A percentile compares a stretch with the other conserved stretches of the same genome.
phyloP scores from a whole-genome alignment of 2,888 invertebrate species.

The Neoscelio sp. region DNA sequence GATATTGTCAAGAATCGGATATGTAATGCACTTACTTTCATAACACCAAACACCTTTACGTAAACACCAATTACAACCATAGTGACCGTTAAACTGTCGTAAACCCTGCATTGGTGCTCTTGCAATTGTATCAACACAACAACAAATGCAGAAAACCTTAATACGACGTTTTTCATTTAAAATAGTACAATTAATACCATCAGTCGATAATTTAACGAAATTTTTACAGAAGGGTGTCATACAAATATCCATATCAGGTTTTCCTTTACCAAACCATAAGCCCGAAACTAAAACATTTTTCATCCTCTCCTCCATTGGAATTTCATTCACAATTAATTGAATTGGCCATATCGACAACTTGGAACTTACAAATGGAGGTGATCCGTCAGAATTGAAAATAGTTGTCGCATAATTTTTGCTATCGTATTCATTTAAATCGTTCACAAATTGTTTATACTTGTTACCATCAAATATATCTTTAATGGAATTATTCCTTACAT shows the following conservation, averaged over 20 bases:
- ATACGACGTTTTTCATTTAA: conserved; percentile 12
- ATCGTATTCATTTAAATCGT: neutral
- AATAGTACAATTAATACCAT: conserved; percentile 37
- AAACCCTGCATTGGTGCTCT: conserved; percentile 3
- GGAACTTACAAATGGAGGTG: conserved; percentile 6
- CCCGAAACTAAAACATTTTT: conserved; percentile 31
- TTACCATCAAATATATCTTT: conserved; percentile 24
- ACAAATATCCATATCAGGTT: conserved; percentile 44
- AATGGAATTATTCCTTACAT: neutral
- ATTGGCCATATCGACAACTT: conserved; percentile 38
- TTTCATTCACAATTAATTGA: conserved; percentile 36
- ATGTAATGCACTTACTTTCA: conserved; percentile 17
- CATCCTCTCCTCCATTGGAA: conserved; percentile 18
- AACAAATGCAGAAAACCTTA: conserved; percentile 23
- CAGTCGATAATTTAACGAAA: conserved; percentile 26
- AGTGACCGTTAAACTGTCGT: conserved; percentile 5
- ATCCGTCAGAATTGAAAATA: conserved; percentile 33
- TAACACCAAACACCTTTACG: conserved; percentile 10
- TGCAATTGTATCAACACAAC: conserved; percentile 8
- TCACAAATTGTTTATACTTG: conserved; percentile 6
- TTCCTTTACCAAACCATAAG: conserved; percentile 51
- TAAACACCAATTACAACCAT: conserved; percentile 17
- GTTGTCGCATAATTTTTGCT: conserved; percentile 17
- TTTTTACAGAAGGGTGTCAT: conserved; percentile 27
- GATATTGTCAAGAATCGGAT: conserved; percentile 7